Base-by-base conservation (phyloP, 2,797 vertebrate species). In the Sarcoramphus papa region DNA sequence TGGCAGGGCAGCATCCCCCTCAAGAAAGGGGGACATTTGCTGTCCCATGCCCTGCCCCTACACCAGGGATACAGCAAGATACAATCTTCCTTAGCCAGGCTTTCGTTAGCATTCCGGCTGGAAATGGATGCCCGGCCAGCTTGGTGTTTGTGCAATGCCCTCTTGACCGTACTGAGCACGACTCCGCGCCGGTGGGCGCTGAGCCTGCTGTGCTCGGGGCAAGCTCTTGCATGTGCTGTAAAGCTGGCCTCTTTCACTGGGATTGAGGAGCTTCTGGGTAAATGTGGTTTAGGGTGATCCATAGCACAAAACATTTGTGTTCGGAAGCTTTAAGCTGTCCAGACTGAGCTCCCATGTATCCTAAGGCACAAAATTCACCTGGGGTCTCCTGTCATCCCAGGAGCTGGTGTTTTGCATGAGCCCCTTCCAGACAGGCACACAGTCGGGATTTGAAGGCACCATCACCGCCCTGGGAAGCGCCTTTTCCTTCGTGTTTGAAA, bases 41-140 rank as follows among this genome's bases (percentile, higher is more conserved):
- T 74, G 75, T 11, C 27, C 64, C 51, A 0, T 12, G 10, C 21
- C n/a, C 53, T 47, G 19, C 74, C 70, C 53, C 53, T 15, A 1
- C n/a, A 10, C 16, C 62, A 40, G 70, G 24, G 13, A 6, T 23
- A 27, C 27, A 27, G 13, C 12, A 45, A 22, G 65, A 5, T 4
- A 5, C 8, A 17, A 3, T 11, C 43, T 33, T 31, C 31, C 59
- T 23, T 5, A 9, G 31, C 19, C 24, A 30, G 33, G 30, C 5
- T 22, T 50, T 27, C 2, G 3, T 4, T 16, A 7, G 7, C 3
- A 0, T 12, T 41, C 45, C 2, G 0, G 4, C 37, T 74, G 74
- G 85, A 15, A 4, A 6, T 3, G 0, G 14, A 6, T 33, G 28
- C 35, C 63, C 16, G 31, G 24, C 9, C 27, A 2, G 37, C 7